Evolutionary conservation across 2,797 vertebrate genomes (phyloP), one percentile per base, ranked within the genome.

Genomic region (Eulemur coronatus): DNA sequence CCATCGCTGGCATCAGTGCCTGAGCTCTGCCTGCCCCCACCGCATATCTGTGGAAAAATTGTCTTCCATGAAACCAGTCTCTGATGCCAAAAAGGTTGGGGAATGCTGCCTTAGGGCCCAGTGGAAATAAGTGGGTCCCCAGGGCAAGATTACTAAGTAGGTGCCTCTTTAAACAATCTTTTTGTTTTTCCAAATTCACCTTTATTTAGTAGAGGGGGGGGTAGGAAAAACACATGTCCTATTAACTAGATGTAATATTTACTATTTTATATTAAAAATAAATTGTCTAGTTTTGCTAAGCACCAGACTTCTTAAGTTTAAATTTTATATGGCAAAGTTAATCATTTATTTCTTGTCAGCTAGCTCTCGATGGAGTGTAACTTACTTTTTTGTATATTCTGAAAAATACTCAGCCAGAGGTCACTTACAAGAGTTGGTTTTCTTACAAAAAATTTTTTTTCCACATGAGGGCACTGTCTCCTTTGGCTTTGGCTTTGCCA

Each of bases 391-490:
- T 24, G n/a, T 26, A 35, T 30, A 46, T 38, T 84, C 72, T 78
- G 33, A 81, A 81, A 73, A 95, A 80, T 28, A n/a, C 9, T 84
- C 30, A 57, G 82, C 28, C 69, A 67, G 22, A 22, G n/a, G 20
- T 75, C 43, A 79, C 18, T 38, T 24, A 4, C 7, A 41, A 38
- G 26, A 80, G 48, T 92, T 80, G 78, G 30, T 55, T 65, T 84
- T 43, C 73, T 84, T 81, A 70, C 4, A 48, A 24, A 52, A 55
- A 43, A 10, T 30, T 22, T 81, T 35, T 76, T 85, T 20, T 8
- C 84, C 96, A 97, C 93, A 95, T 1, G 95, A 92, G 93, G 93
- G 91, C 95, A 78, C 59, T 94, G 75, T 97, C 72, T 84, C 8
- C 63, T 89, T 76, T 86, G 63, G 12, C 22, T 95, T 94, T 52